These are phyloP conservation scores for Myiagra hebetior DNA, from an alignment of 2,113 vertebrate genomes.

Conservation along the genomic window DNA sequence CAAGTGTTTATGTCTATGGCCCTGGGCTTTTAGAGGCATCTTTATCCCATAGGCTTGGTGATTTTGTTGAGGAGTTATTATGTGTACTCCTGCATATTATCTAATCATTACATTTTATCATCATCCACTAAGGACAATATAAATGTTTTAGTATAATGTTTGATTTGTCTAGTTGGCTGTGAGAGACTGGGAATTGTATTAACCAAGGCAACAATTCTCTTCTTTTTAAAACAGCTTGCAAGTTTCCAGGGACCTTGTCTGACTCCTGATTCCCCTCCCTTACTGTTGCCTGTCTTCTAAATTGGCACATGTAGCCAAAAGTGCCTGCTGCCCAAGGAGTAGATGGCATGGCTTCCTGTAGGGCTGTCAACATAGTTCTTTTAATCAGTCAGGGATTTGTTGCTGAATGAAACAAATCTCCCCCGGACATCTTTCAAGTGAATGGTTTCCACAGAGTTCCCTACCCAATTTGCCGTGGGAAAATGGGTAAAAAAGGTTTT, in stretches of 20 bases:
- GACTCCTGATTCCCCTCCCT: not conserved
- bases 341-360: not conserved
- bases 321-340: not conserved
- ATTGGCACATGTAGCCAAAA: not conserved
- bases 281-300: not conserved
- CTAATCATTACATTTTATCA: not conserved
- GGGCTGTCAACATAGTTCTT: not conserved
- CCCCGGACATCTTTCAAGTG: not conserved
- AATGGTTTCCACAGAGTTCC: conserved; percentile 12
- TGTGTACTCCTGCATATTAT: not conserved
- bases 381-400: conserved; percentile 24
- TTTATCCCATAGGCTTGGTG: not conserved
- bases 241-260: conserved; percentile 1
- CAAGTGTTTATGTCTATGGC: not conserved
- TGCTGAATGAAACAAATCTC: conserved; percentile 20
- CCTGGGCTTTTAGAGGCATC: not conserved
- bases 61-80: not conserved
- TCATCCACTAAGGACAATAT: not conserved
- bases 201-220: not conserved
- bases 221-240: not conserved
- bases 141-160: not conserved
- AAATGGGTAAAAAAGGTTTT: not conserved
- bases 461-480: conserved; percentile 4
- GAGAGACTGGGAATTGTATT: not conserved
- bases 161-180: not conserved